Conservation (phyloP, 2,888 invertebrate species). For the Hemicrepidius hirtus region DNA sequence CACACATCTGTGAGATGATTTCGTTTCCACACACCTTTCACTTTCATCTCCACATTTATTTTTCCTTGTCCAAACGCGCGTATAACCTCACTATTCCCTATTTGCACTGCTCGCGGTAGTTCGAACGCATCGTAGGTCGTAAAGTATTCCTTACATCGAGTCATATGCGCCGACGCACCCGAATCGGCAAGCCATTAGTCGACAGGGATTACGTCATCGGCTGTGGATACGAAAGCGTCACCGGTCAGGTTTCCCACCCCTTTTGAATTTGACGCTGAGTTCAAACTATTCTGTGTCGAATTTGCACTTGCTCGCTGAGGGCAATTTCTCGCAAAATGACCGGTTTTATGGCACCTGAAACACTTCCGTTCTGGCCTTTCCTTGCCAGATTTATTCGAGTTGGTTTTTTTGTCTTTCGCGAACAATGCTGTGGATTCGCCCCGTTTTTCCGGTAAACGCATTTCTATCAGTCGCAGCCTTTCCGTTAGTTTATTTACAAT, state of each 20-base stretch:
- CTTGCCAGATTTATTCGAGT: no score
- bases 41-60: conserved; percentile 21
- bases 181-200: not conserved
- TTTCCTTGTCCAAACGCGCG: not conserved
- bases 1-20: conserved; percentile 11
- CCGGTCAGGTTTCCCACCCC: not conserved
- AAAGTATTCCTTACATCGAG: not conserved
- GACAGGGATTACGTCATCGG: not conserved
- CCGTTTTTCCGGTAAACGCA: no score
- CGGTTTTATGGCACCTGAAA: no score
- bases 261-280: conserved; percentile 1
- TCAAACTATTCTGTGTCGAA: not conserved
- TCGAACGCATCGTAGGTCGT: not conserved
- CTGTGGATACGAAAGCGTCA: not conserved
- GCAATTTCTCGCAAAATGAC: not conserved
- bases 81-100: not conserved
- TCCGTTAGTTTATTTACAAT: no score
- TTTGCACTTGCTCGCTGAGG: not conserved
- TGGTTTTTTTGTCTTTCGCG: conserved; percentile 3
- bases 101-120: not conserved
- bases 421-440: no score
- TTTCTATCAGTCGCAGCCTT: no score
- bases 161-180: no score
- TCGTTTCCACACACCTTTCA: not conserved
- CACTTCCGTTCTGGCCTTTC: conserved; percentile 3